phyloP scores from a whole-genome alignment of 2,113 vertebrate genomes.

The Scolopax mira region DNA sequence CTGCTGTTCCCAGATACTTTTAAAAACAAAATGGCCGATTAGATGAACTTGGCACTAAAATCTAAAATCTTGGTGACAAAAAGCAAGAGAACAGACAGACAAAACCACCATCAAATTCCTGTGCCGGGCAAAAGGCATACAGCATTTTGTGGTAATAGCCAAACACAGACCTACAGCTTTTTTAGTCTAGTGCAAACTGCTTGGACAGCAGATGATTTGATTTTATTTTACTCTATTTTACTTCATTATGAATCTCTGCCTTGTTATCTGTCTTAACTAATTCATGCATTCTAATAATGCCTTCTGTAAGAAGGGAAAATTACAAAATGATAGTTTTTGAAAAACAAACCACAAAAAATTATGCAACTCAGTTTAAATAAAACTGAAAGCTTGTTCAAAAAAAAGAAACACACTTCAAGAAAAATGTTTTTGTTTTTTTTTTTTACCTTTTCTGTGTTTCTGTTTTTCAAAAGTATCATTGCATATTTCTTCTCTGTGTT shows the following conservation, averaged over 20 bases:
- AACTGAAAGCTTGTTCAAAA: background rate
- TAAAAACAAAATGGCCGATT: background rate
- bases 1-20: background rate
- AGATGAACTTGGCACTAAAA: background rate
- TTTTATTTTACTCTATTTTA: background rate
- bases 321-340: accelerated
- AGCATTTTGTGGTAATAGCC: background rate
- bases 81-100: background rate
- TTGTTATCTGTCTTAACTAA: background rate
- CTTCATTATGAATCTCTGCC: background rate
- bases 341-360: background rate
- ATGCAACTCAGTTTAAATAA: background rate
- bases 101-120: background rate
- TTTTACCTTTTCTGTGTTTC: background rate
- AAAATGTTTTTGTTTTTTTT: background rate
- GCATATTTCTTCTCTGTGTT: background rate
- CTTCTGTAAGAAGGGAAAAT: background rate
- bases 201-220: background rate
- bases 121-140: background rate
- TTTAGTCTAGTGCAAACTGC: background rate
- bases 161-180: background rate
- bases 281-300: background rate
- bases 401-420: background rate
- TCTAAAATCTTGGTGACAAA: background rate
- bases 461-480: background rate